Evolutionary conservation across 1,140 invertebrate genomes (phyloP), one percentile per base, ranked within the genome.

Genomic region (Trissolcus basalis): DNA sequence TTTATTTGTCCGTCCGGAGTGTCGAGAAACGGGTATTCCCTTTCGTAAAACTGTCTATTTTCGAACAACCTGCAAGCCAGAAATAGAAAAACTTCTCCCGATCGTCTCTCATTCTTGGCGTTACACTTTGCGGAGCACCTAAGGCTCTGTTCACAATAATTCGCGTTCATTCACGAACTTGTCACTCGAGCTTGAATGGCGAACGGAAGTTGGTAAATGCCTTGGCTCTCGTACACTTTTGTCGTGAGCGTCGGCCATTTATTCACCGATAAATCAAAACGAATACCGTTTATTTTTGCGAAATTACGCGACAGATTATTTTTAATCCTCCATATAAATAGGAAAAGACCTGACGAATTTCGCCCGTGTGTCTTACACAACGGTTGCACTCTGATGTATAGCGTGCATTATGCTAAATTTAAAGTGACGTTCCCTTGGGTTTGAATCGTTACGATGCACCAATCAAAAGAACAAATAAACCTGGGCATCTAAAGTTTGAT

Each of bases 131-230:
- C 58, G 43, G 60, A 70, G 53, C 44, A 19, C 55, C 55, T 73
- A 54, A 73, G 27, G 70, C 61, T 43, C 5, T 50, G 61, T 73
- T 60, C 70, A 73, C 55, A 65, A 60, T 53, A 14, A 56, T 45
- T 33, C 7, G 10, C 14, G 19, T 73, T 50, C 70, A 73, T 73
- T 73, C 61, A 73, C 4, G 44, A 54, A 48, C 8, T 32, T 12
- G 60, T 54, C 53, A 36, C 39, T 5, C 36, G 47, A 27, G 16
- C 3, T 19, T 73, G 61, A 73, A 73, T 73, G 61, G 33, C 19
- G 11, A 14, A 39, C 32, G 4, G 9, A 33, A 13, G 0, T 41
- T n/a, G 19, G 41, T 6, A 13, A 15, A 32, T 48, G 7, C 9
- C 45, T 16, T 27, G 16, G n/a, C 12, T 50, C 33, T 33, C 19